Evolutionary conservation across 64 coral and sea anemone genomes (phyloP).

Genomic region (Montipora efflorescens): DNA sequence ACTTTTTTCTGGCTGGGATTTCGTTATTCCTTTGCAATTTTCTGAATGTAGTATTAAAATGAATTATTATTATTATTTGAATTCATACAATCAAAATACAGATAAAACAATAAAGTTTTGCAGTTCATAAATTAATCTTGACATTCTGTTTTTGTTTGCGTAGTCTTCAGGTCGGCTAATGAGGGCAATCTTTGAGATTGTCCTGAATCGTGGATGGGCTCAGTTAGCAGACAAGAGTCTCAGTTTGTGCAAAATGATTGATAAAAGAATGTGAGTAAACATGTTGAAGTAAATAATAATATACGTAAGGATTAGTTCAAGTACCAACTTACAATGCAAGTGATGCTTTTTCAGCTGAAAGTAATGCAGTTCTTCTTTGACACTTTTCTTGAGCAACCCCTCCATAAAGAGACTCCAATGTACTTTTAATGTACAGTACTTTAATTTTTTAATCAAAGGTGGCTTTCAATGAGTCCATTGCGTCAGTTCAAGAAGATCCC

Average conservation of each 20-base stretch:
- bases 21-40: too few species aligned
- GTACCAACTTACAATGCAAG: too few species aligned
- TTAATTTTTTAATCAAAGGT: constrained; percentile 60
- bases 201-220: constrained; percentile 98
- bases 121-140: too few species aligned
- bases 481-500: constrained; percentile 99
- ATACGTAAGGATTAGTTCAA: too few species aligned
- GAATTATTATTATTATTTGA: too few species aligned
- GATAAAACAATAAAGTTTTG: too few species aligned
- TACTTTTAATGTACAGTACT: background rate
- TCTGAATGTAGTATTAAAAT: too few species aligned
- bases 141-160: background rate
- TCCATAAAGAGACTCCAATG: too few species aligned
- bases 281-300: too few species aligned
- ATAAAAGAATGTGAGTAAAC: constrained; percentile 84
- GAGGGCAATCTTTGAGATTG: constrained; percentile 99
- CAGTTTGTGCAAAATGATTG: constrained; percentile 97
- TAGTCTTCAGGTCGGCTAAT: constrained; percentile 96
- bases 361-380: background rate
- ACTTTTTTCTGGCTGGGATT: too few species aligned
- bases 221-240: constrained; percentile 93
- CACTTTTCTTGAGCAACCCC: too few species aligned
- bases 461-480: constrained; percentile 98
- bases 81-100: too few species aligned
- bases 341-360: background rate